A percentile compares a stretch with the other conserved stretches of the same genome.
These are phyloP conservation scores for Zapus hudsonius DNA, from an alignment of 2,113 vertebrate genomes.

Conservation along the genomic window DNA sequence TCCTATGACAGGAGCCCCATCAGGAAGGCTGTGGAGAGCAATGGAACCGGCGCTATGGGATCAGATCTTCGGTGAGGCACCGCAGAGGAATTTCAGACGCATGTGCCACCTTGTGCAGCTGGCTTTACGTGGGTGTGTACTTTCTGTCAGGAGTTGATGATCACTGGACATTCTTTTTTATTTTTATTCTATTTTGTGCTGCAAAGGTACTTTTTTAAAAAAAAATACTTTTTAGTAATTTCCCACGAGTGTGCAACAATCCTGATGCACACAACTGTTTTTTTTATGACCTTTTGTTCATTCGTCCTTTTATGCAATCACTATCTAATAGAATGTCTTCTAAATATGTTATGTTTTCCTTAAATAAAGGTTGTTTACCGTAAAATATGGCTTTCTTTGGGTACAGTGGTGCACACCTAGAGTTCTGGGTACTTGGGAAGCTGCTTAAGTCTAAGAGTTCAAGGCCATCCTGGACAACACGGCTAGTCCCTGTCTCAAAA, in stretches of 20 bases:
- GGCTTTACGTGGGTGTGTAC: no score
- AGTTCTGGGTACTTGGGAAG: not conserved
- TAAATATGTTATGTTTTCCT: not conserved
- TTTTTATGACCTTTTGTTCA: not conserved
- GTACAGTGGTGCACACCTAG: not conserved
- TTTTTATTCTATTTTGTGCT: no score
- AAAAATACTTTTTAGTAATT: not conserved
- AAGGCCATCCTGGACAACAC: not conserved
- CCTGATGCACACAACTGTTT: not conserved
- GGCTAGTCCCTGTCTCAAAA: not conserved
- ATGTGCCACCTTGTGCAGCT: no score
- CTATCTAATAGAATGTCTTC: not conserved
- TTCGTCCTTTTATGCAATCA: not conserved
- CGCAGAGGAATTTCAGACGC: no score
- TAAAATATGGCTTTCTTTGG: not conserved
- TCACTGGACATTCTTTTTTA: no score
- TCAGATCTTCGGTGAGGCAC: no score
- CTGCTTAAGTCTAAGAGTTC: not conserved
- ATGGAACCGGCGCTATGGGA: fast-evolving
- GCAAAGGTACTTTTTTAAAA: not conserved
- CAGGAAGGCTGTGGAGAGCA: not conserved
- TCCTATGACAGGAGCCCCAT: not conserved
- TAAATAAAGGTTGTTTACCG: not conserved
- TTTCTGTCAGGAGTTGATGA: not conserved
- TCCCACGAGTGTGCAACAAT: not conserved